Base-by-base conservation (phyloP, 2,888 invertebrate genomes). In the Subacronicta megacephala region DNA sequence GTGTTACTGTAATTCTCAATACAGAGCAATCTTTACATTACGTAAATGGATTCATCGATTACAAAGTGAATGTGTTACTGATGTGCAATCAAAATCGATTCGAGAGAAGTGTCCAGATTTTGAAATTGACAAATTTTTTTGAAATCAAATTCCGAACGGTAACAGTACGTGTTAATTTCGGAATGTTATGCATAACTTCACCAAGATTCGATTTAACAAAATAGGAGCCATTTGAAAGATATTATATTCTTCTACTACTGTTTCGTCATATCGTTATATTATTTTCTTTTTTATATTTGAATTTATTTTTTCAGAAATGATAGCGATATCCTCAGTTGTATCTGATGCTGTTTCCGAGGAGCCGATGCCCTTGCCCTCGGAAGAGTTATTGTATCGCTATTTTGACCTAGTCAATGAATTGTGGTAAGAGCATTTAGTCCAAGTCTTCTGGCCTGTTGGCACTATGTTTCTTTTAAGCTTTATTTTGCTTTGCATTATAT, bases 271-370 rank as follows among this genome's bases (percentile, higher is more conserved):
- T 7, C 33, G 10, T 35, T 7, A 17, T 35, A 26, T 20, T 16
- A 31, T 35, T 7, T 23, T 18, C 20, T 7, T 36, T 46, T 60
- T 45, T 43, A 70, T 56, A 37, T 42, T 38, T 35, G 29, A 64
- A 75, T 69, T 81, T 79, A 75, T 60, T 81, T 84, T 92, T 91
- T 77, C 93, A 92, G 92, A 92, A 72, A 61, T 88, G 62, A 88
- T 93, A 83, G 92, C 87, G 75, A 87, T 90, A 83, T 88, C 91
- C 2, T 90, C 92, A 61, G 88, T 91, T 45, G 87, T 86, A 63
- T 31, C 31, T 5, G 82, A 88, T 57, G 87, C 85, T 44, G 81
- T 78, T 59, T 67, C 82, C 64, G 82, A 84, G 55, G 79, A 80
- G 36, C 90, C 89, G 31, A 83, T 86, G 78, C 92, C 92, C 16